Evolutionary conservation across 1,140 invertebrate species (phyloP).

Genomic region (Ephestia elutella): DNA sequence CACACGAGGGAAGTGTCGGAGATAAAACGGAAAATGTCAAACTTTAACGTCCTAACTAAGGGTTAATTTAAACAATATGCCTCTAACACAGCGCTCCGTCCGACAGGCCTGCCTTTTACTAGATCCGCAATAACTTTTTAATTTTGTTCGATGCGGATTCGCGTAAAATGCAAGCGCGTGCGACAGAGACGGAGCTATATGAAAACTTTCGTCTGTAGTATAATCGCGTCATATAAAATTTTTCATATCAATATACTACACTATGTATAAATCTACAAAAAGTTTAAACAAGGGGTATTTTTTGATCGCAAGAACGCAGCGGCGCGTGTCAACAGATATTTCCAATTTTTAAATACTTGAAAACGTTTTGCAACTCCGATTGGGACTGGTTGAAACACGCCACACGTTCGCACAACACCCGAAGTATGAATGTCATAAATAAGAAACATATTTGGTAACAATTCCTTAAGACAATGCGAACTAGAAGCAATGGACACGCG

Average conservation of each 20-base stretch:
- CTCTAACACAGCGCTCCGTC: conserved; percentile 7
- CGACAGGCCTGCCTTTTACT: neutral
- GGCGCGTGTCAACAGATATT: neutral
- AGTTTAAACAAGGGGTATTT: conserved; percentile 34
- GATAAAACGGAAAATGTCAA: conserved; percentile 13
- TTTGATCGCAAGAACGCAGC: conserved; percentile 1
- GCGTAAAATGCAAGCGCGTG: neutral
- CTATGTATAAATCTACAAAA: conserved; percentile 50
- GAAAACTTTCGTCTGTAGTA: neutral
- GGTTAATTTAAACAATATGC: conserved; percentile 16
- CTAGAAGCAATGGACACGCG: conserved; percentile 38
- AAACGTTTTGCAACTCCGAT: neutral
- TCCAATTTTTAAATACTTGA: neutral
- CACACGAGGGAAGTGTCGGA: conserved; percentile 1
- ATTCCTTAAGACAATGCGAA: conserved; percentile 60
- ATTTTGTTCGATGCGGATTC: neutral
- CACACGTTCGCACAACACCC: conserved; percentile 11
- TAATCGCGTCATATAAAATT: conserved; percentile 3
- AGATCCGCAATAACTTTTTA: neutral
- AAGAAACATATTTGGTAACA: conserved; percentile 73
- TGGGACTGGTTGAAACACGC: neutral
- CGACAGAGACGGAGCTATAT: neutral
- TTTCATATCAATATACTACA: conserved; percentile 9
- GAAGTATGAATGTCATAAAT: conserved; percentile 47
- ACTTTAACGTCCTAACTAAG: conserved; percentile 12